Evolutionary conservation across 2,113 vertebrate species (phyloP).

Genomic region (Gasterosteus aculeatus): DNA sequence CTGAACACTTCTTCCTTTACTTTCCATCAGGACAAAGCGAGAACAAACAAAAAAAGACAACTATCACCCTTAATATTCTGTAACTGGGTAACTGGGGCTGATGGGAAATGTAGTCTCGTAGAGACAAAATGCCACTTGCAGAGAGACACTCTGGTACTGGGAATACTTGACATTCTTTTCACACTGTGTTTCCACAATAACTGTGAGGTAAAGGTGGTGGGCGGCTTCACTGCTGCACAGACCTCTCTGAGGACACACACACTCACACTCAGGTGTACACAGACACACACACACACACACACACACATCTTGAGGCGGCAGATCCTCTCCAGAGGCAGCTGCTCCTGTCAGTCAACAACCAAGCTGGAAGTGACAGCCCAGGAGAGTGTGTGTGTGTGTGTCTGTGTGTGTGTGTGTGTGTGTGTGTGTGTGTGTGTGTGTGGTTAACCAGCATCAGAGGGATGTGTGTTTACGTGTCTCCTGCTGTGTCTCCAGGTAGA

Average conservation of each 20-base stretch:
- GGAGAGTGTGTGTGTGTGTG: conserved; percentile 4
- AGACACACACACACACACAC: conserved; percentile 12
- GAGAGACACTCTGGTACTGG: not conserved
- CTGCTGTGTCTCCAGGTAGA: conserved; percentile 59
- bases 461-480: not conserved
- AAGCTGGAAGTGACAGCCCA: conserved; percentile 45
- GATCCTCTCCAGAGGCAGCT: conserved; percentile 58
- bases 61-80: not conserved
- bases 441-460: no score
- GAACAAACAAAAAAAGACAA: not conserved
- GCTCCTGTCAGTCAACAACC: conserved; percentile 62
- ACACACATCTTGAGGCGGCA: conserved; percentile 42
- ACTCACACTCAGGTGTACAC: not conserved
- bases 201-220: conserved; percentile 29
- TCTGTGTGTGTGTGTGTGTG: not conserved
- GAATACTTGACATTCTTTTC: conserved; percentile 13
- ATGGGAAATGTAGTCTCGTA: conserved; percentile 31
- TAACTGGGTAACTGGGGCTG: not conserved
- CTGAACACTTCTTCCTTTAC: not conserved
- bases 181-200: not conserved
- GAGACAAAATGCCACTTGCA: not conserved
- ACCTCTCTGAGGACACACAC: not conserved
- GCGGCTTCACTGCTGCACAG: conserved; percentile 1
- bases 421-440: conserved; percentile 6
- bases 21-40: not conserved